A percentile compares a stretch with the other conserved stretches of the same genome.
Evolutionary conservation across 2,888 invertebrate species (phyloP).

Genomic region (Athripsodes cinereus): DNA sequence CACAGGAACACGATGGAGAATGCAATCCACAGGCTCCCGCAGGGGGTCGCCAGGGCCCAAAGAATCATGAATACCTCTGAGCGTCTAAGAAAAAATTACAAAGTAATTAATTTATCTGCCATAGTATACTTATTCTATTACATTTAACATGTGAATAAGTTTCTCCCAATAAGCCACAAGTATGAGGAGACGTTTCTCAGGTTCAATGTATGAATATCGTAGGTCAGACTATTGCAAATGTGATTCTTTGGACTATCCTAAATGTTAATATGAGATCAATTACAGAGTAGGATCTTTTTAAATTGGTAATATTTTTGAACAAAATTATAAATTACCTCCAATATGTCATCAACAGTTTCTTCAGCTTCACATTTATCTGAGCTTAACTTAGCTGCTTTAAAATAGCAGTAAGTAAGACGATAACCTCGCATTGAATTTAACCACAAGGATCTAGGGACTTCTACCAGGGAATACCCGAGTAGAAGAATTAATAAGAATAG

Average conservation of each 20-base stretch:
- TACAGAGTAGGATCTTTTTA: too few species aligned
- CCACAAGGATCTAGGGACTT: slow-evolving; percentile 90
- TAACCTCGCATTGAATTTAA: slow-evolving; percentile 81
- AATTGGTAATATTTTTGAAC: neutral
- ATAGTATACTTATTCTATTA: neutral
- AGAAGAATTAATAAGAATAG: slow-evolving; percentile 88
- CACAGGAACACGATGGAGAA: slow-evolving; percentile 79
- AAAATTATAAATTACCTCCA: slow-evolving; percentile 70
- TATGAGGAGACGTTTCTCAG: too few species aligned
- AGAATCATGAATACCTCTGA: slow-evolving; percentile 74
- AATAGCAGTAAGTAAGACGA: slow-evolving; percentile 80
- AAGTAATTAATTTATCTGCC: neutral
- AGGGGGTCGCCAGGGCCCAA: slow-evolving; percentile 71
- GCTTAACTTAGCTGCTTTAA: slow-evolving; percentile 89
- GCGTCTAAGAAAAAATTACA: slow-evolving; percentile 54
- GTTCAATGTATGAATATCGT: too few species aligned
- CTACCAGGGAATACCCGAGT: slow-evolving; percentile 90
- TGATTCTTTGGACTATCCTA: too few species aligned
- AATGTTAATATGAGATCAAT: too few species aligned
- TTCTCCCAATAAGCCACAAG: too few species aligned
- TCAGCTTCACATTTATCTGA: slow-evolving; percentile 96
- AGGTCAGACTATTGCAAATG: too few species aligned
- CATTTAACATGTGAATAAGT: too few species aligned
- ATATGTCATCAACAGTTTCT: slow-evolving; percentile 90
- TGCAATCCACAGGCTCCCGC: slow-evolving; percentile 78